Evolutionary conservation across 1,140 invertebrate species (phyloP).

Genomic region (Drosophila equinoxialis): DNA sequence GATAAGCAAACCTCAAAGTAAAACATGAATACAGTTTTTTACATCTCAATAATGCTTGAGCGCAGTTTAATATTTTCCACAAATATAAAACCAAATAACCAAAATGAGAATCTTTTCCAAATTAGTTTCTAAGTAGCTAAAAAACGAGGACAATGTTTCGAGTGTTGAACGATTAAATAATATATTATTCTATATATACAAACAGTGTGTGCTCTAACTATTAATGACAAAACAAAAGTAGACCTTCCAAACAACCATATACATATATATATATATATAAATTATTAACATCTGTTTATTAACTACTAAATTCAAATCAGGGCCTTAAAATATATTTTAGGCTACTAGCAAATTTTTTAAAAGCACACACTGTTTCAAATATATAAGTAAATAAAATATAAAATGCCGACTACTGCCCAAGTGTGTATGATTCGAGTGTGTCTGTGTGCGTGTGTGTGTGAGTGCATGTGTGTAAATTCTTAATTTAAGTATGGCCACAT

Average conservation of each 20-base stretch:
- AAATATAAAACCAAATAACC: constrained; percentile 25
- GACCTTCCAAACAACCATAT: constrained; percentile 65
- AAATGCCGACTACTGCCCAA: constrained; percentile 69
- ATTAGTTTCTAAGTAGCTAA: constrained; percentile 59
- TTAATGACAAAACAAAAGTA: constrained; percentile 31
- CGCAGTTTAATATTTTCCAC: constrained; percentile 62
- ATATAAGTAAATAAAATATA: neutral
- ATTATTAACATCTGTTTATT: constrained; percentile 37
- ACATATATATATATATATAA: constrained; percentile 32
- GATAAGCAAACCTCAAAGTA: constrained; percentile 7
- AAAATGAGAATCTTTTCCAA: constrained; percentile 59
- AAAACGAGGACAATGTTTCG: constrained; percentile 48
- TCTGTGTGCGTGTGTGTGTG: neutral
- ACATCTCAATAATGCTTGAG: constrained; percentile 64
- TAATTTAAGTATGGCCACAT: constrained; percentile 69
- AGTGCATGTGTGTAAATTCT: constrained; percentile 35
- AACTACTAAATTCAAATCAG: constrained; percentile 66
- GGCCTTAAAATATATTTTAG: constrained; percentile 60
- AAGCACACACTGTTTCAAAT: constrained; percentile 59
- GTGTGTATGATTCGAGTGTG: constrained; percentile 15
- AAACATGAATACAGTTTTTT: constrained; percentile 51
- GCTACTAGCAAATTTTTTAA: constrained; percentile 38
- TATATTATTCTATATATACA: constrained; percentile 27
- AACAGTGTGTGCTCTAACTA: constrained; percentile 57
- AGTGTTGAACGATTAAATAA: constrained; percentile 40